Percentiles rank a stretch among this genome's conserved stretches.
phyloP scores from a whole-genome alignment of 30 jellyfish, hydroid and myxozoan species.

The Pelagia noctiluca region DNA sequence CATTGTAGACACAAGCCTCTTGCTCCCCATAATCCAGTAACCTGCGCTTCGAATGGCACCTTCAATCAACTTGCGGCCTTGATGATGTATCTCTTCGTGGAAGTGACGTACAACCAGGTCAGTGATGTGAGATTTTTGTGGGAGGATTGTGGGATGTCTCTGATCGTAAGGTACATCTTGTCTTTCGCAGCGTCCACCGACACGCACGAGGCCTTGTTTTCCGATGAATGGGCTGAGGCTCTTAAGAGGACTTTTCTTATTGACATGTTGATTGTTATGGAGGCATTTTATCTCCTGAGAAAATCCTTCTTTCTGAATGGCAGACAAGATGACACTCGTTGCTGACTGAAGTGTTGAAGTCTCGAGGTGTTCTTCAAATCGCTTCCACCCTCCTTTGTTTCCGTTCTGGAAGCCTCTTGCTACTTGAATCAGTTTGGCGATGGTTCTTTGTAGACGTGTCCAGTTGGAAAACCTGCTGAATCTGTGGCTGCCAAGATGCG shows the following conservation, averaged over 20 bases:
- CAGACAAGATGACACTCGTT: conserved; percentile 16
- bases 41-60: conserved; percentile 53
- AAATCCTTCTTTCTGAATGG: conserved; percentile 35
- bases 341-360: conserved; percentile 22
- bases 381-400: conserved; percentile 40
- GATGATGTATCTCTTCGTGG: conserved; percentile 38
- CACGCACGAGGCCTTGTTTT: conserved; percentile 61
- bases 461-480: conserved; percentile 36
- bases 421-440: conserved; percentile 36
- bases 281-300: conserved; percentile 35
- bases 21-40: conserved; percentile 60
- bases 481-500: conserved; percentile 33
- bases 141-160: conserved; percentile 49
- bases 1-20: conserved; percentile 18
- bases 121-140: conserved; percentile 41
- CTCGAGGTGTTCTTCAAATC: conserved; percentile 15
- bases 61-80: conserved; percentile 27
- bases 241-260: conserved; percentile 12
- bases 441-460: conserved; percentile 10
- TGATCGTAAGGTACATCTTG: conserved; percentile 46
- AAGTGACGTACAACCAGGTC: conserved; percentile 17
- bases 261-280: conserved; percentile 21
- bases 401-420: conserved; percentile 55
- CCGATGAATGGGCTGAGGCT: conserved; percentile 44
- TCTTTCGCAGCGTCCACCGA: conserved; percentile 47